Percentiles rank a stretch among this genome's conserved stretches.
Conservation (phyloP, 2,113 vertebrate species). For the Rattus norvegicus region GRCr8 NC_086021.1:138571001-138571500, state of each 20-base stretch:
- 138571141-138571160: neutral
- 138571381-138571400: neutral
- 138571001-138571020: constrained; percentile 5
- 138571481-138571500: constrained; percentile 46
- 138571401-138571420: constrained; percentile 33
- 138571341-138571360: neutral
- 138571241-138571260: neutral
- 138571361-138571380: neutral
- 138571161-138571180: neutral
- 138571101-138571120: neutral
- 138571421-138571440: constrained; percentile 5
- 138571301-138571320: neutral
- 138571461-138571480: neutral
- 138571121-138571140: neutral
- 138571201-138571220: neutral
- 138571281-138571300: neutral
- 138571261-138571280: no score
- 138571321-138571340: neutral
- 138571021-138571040: neutral
- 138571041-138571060: neutral
- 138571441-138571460: neutral
- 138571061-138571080: neutral
- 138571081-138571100: neutral
- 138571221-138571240: neutral
- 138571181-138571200: neutral